Percentiles rank a stretch among this genome's conserved stretches.
phyloP scores from a whole-genome alignment of 2,797 vertebrate species.

The Harpagifer antarcticus region DNA sequence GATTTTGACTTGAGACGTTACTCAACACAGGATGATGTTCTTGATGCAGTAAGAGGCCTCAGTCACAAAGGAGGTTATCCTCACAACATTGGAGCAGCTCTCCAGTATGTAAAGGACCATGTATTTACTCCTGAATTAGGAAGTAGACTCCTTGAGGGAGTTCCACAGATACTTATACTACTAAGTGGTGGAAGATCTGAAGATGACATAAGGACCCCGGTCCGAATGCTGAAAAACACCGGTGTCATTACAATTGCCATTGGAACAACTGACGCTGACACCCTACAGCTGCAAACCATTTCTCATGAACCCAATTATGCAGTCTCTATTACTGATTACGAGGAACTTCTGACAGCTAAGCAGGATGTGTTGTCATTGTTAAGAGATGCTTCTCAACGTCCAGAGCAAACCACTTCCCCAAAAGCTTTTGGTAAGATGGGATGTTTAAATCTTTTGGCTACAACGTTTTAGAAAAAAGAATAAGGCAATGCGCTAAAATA shows the following conservation, averaged over 20 bases:
- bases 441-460: slow-evolving; percentile 6
- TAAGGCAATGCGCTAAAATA: neutral
- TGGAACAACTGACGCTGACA: slow-evolving; percentile 82
- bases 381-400: slow-evolving; percentile 52
- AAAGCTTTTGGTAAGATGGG: slow-evolving; percentile 78
- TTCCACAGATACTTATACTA: slow-evolving; percentile 84
- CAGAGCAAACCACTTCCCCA: slow-evolving; percentile 49
- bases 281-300: slow-evolving; percentile 85
- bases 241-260: slow-evolving; percentile 80
- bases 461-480: neutral
- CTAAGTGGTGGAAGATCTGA: slow-evolving; percentile 81
- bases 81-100: slow-evolving; percentile 81
- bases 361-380: slow-evolving; percentile 77
- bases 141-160: slow-evolving; percentile 79
- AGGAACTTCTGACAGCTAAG: slow-evolving; percentile 77
- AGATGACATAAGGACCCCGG: slow-evolving; percentile 81
- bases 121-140: slow-evolving; percentile 77
- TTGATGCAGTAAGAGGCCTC: slow-evolving; percentile 72
- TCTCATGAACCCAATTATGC: slow-evolving; percentile 90
- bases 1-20: slow-evolving; percentile 79
- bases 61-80: slow-evolving; percentile 81
- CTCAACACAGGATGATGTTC: slow-evolving; percentile 66
- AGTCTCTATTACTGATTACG: slow-evolving; percentile 85
- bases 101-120: slow-evolving; percentile 77
- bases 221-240: slow-evolving; percentile 76